Evolutionary conservation across 2,888 invertebrate species (phyloP).

Genomic region (Aelia acuminata): DNA sequence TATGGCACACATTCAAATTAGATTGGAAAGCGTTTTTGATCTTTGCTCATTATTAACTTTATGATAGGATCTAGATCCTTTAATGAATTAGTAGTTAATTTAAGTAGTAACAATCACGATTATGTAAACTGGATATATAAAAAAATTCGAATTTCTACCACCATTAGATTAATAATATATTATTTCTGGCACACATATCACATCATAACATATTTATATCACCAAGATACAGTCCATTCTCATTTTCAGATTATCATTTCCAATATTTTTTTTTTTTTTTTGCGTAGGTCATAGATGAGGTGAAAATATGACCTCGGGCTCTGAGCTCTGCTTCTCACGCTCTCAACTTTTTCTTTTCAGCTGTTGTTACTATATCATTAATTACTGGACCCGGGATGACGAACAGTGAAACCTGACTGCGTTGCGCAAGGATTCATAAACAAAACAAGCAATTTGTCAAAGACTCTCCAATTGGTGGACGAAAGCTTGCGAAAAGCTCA

Average conservation of each 20-base stretch:
- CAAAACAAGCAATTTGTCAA: conserved; percentile 45
- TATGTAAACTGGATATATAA: no score
- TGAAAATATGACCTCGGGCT: no score
- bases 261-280: no score
- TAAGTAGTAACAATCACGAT: no score
- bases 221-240: no score
- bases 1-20: conserved; percentile 1
- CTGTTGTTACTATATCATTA: neutral
- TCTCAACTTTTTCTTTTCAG: neutral
- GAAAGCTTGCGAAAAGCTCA: conserved; percentile 45
- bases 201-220: no score
- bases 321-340: no score
- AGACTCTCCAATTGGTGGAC: conserved; percentile 41
- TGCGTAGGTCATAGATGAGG: no score
- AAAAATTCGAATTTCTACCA: no score
- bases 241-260: no score
- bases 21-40: neutral
- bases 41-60: neutral
- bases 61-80: neutral
- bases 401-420: neutral
- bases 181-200: no score
- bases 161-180: no score
- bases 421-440: conserved; percentile 27
- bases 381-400: neutral
- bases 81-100: neutral